Conservation (phyloP, 1,140 invertebrate species). For the Ephestia elutella region DNA sequence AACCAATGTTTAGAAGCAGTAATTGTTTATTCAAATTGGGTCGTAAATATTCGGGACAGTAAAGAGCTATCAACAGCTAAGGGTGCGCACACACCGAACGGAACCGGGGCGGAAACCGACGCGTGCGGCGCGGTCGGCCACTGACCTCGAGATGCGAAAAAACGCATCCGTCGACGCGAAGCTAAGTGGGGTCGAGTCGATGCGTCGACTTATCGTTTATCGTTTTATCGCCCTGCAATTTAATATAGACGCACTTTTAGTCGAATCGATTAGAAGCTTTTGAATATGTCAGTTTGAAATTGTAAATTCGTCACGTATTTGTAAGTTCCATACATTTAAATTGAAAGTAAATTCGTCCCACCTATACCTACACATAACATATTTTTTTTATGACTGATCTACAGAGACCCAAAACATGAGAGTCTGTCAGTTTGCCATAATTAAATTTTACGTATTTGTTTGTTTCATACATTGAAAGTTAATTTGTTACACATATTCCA, state of each 20-base stretch:
- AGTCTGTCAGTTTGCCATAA: too few relatives aligned
- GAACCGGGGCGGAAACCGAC: constrained; percentile 4
- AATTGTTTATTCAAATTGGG: constrained; percentile 5
- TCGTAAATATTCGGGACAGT: constrained; percentile 6
- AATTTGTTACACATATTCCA: too few relatives aligned
- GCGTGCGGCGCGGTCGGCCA: constrained; percentile 18
- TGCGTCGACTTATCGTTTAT: constrained; percentile 2
- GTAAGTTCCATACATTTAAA: too few relatives aligned
- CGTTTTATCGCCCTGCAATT: background rate
- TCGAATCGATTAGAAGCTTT: background rate
- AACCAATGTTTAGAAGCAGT: background rate
- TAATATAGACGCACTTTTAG: background rate
- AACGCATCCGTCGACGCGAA: constrained; percentile 4
- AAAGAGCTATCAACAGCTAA: constrained; percentile 13
- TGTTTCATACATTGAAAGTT: too few relatives aligned
- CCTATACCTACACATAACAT: too few relatives aligned
- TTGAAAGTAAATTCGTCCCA: too few relatives aligned
- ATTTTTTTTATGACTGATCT: too few relatives aligned
- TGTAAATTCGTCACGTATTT: too few relatives aligned
- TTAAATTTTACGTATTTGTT: too few relatives aligned
- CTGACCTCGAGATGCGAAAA: constrained; percentile 13
- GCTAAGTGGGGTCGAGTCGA: background rate
- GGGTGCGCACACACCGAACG: constrained; percentile 15
- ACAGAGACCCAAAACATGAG: too few relatives aligned
- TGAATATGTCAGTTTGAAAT: too few relatives aligned